Base-by-base conservation (phyloP, 1,140 invertebrate species). In the Centruroides vittatus region DNA sequence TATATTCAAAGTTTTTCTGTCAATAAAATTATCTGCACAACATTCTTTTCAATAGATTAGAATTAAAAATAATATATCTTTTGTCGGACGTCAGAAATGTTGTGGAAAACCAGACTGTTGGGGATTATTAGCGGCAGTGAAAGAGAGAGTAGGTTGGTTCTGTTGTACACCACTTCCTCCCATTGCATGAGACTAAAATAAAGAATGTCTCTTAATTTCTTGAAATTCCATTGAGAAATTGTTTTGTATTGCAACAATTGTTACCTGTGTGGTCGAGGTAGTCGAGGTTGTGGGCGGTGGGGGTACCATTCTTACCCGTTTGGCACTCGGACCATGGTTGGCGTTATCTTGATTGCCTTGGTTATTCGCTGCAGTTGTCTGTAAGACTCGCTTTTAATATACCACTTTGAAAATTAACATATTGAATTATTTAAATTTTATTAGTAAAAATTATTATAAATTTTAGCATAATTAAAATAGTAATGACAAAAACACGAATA, bases 261-360 rank as follows among this genome's bases (percentile, higher is more conserved):
- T 2, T 36, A 61, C 59, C 59, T 61, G 59, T n/a, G 63, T 57
- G 3, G 60, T 51, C 11, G 63, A 59, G 12, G 60, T 41, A 35
- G 59, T 55, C 34, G 57, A n/a, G 13, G 64, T 61, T n/a, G 61
- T 62, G 7, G 61, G 50, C 13, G 61, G 77, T 6, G 77, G 77
- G 3, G 78, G 77, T 60, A 78, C 78, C 71, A 84, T 74, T 57
- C 82, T 73, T 64, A 82, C 80, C 61, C 82, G 70, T 70, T 84
- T 84, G 1, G 81, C 80, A 63, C 77, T 79, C 47, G 78, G 78
- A 5, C 76, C 79, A 12, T 72, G 77, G 56, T 80, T 66, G 13
- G 64, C 77, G n/a, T 59, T 65, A 49, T 65, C 63, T 49, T 67
- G 66, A 57, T 66, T 66, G 4, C 75, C 76, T 55, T 80, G 78